Conservation (phyloP, 1,140 invertebrate genomes). For the Papilio aristodemus region DNA sequence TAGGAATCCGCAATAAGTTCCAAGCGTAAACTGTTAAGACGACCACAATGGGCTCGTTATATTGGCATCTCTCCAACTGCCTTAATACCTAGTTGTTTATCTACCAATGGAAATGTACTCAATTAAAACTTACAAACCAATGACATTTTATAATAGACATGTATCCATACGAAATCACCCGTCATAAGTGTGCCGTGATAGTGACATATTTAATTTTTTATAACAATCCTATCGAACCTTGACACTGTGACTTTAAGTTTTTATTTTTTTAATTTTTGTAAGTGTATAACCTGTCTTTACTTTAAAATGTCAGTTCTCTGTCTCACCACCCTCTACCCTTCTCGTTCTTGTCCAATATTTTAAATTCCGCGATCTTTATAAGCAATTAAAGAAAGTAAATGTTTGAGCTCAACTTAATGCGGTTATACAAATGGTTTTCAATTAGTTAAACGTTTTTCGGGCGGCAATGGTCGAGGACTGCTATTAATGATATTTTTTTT, state of each 20-base stretch:
- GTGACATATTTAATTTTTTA: too few relatives aligned
- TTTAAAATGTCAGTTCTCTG: too few relatives aligned
- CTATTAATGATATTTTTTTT: slow-evolving; percentile 8
- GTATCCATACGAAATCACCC: too few relatives aligned
- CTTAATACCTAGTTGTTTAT: not conserved
- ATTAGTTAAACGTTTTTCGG: slow-evolving; percentile 20
- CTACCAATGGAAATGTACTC: not conserved
- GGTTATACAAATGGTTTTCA: slow-evolving; percentile 17
- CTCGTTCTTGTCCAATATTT: slow-evolving; percentile 11
- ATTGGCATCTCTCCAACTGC: not conserved
- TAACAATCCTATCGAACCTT: too few relatives aligned
- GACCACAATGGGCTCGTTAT: slow-evolving; percentile 13
- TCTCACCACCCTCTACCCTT: too few relatives aligned
- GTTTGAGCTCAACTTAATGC: slow-evolving; percentile 8
- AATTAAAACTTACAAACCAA: not conserved
- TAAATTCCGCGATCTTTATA: not conserved
- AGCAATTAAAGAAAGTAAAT: not conserved
- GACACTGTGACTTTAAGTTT: too few relatives aligned
- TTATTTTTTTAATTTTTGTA: too few relatives aligned
- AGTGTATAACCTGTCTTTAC: too few relatives aligned
- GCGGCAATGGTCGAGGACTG: not conserved
- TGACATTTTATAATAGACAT: too few relatives aligned
- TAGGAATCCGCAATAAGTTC: slow-evolving; percentile 8
- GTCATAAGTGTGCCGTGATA: too few relatives aligned
- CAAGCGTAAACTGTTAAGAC: not conserved